Evolutionary conservation across 2,113 vertebrate genomes (phyloP).

Genomic region (Clarias gariepinus): DNA sequence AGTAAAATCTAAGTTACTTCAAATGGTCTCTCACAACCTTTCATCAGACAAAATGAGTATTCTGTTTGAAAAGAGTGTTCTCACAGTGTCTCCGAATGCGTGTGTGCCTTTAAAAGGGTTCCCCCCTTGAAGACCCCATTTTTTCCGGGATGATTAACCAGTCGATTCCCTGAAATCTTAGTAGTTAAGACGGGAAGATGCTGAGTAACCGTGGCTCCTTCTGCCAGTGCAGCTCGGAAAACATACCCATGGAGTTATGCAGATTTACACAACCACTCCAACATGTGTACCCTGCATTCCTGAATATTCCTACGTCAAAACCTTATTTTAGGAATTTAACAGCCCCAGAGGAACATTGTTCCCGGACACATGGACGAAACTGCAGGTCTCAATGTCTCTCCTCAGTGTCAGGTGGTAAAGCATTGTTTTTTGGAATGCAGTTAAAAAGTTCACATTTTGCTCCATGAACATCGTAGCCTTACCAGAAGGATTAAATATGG

Average conservation of each 20-base stretch:
- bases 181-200: constrained; percentile 62
- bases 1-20: neutral
- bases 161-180: constrained; percentile 68
- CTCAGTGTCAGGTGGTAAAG: neutral
- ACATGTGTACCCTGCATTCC: constrained; percentile 34
- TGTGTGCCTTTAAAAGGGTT: constrained; percentile 30
- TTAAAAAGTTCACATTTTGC: constrained; percentile 4
- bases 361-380: neutral
- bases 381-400: neutral
- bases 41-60: neutral
- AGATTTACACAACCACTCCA: constrained; percentile 53
- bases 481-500: neutral
- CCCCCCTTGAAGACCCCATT: constrained; percentile 38
- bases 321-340: constrained; percentile 26
- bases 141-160: constrained; percentile 63
- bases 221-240: constrained; percentile 56
- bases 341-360: constrained; percentile 16
- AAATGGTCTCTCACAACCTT: neutral
- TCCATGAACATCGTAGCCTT: neutral
- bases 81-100: neutral
- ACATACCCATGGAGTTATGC: constrained; percentile 60
- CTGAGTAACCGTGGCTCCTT: constrained; percentile 69
- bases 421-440: neutral
- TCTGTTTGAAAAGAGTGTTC: neutral
- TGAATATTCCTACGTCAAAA: constrained; percentile 39